phyloP scores from a whole-genome alignment of 92 coral and sea anemone genomes.

The Parazoanthus atlanticus region DNA sequence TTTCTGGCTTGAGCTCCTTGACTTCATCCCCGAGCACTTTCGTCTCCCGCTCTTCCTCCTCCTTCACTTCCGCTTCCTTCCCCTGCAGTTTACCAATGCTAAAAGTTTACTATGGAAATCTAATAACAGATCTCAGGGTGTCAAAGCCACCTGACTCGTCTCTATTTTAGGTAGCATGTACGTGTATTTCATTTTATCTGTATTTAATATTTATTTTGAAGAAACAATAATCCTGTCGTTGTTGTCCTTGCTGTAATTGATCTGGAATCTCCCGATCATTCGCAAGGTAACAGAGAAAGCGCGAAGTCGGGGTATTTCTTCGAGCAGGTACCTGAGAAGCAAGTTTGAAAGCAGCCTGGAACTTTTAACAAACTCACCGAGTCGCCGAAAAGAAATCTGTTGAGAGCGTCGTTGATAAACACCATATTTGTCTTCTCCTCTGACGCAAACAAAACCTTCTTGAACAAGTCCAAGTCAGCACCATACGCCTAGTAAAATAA shows the following conservation, averaged over 20 bases:
- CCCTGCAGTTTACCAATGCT: background rate
- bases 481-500: constrained; percentile 18
- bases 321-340: no score
- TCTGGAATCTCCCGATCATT: no score
- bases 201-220: no score
- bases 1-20: constrained; percentile 19
- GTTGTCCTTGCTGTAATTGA: no score
- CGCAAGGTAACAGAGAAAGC: no score
- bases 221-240: no score
- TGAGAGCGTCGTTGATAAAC: constrained; percentile 39
- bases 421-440: background rate
- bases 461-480: constrained; percentile 24
- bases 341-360: no score
- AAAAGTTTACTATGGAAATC: background rate
- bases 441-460: background rate
- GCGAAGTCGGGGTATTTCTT: no score
- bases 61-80: background rate
- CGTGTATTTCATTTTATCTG: no score
- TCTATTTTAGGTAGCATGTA: no score
- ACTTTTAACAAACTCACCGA: background rate
- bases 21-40: constrained; percentile 21
- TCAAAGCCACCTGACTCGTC: no score
- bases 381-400: constrained; percentile 31
- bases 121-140: no score
- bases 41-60: background rate